phyloP scores from a whole-genome alignment of 1,140 invertebrate genomes.

The Musca vetustissima region DNA sequence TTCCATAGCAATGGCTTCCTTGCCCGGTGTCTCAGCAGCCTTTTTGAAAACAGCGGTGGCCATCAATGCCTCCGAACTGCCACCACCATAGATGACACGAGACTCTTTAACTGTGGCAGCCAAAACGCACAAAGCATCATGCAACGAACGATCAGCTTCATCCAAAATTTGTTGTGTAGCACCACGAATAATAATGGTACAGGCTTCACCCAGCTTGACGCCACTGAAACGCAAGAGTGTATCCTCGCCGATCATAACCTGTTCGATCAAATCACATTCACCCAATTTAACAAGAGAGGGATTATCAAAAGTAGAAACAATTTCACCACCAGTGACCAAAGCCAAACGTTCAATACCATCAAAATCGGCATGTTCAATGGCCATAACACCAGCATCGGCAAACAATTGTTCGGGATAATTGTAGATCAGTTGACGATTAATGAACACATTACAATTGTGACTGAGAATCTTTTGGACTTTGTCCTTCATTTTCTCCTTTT shows the following conservation, averaged over 20 bases:
- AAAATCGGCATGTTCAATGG: conserved; percentile 99
- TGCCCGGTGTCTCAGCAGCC: conserved; percentile 90
- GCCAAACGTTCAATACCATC: conserved; percentile 97
- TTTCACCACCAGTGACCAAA: conserved; percentile 97
- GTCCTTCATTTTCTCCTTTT: conserved; percentile 99
- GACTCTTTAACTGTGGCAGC: conserved; percentile 93
- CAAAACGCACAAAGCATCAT: conserved; percentile 97
- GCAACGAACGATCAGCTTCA: conserved; percentile 96
- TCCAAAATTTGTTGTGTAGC: conserved; percentile 99
- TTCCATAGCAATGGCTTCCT: conserved; percentile 97
- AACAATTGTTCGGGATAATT: conserved; percentile 99
- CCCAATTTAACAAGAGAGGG: conserved; percentile 92
- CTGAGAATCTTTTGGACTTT: conserved; percentile 97
- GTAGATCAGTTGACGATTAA: conserved; percentile 99
- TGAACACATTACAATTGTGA: conserved; percentile 97
- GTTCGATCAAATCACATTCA: conserved; percentile 93
- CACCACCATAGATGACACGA: conserved; percentile 89
- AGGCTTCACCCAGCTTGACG: conserved; percentile 93
- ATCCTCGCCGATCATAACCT: conserved; percentile 98
- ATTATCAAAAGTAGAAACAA: conserved; percentile 96
- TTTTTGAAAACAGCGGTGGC: conserved; percentile 83
- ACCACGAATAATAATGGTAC: conserved; percentile 94
- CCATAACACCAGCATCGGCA: conserved; percentile 97
- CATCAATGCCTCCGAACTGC: conserved; percentile 95
- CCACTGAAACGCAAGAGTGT: conserved; percentile 93